A percentile compares a stretch with the other conserved stretches of the same genome.
Conservation (phyloP, 2,797 vertebrate species). For the Tiaroga cobitis region DNA sequence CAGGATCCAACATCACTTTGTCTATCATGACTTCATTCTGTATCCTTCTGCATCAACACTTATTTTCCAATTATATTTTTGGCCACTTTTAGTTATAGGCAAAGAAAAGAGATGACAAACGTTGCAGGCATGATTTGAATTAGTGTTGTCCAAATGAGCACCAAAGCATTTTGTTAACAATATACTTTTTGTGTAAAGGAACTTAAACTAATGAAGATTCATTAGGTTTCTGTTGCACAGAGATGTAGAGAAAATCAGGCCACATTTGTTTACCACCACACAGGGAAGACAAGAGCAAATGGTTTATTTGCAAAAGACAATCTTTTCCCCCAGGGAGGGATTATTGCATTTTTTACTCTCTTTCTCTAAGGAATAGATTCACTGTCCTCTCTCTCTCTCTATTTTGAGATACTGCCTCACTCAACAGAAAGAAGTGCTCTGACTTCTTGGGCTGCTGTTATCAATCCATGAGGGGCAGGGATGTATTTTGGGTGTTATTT, state of each 20-base stretch:
- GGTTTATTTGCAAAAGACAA: conserved; percentile 16
- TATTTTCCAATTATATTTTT: neutral
- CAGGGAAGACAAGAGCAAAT: neutral
- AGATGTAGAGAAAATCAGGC: neutral
- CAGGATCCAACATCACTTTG: neutral
- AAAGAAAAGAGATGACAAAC: neutral
- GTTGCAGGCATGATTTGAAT: neutral
- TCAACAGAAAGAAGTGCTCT: conserved; percentile 35
- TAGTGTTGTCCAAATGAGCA: neutral
- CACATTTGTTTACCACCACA: neutral
- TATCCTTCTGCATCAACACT: neutral
- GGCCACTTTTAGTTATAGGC: neutral
- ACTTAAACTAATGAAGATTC: neutral
- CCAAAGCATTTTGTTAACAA: neutral
- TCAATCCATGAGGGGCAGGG: conserved; percentile 25
- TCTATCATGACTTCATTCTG: neutral
- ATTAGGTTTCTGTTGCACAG: neutral
- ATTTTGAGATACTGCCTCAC: conserved; percentile 12
- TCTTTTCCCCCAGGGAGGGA: neutral
- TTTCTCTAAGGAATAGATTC: conserved; percentile 6
- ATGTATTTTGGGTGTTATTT: conserved; percentile 42
- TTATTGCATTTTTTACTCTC: conserved; percentile 5
- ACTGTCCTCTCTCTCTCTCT: neutral
- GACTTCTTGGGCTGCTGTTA: conserved; percentile 27
- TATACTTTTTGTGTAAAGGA: neutral